Base-by-base conservation (phyloP, 92 coral and sea anemone species). In the Pocillopora meandrina region DNA sequence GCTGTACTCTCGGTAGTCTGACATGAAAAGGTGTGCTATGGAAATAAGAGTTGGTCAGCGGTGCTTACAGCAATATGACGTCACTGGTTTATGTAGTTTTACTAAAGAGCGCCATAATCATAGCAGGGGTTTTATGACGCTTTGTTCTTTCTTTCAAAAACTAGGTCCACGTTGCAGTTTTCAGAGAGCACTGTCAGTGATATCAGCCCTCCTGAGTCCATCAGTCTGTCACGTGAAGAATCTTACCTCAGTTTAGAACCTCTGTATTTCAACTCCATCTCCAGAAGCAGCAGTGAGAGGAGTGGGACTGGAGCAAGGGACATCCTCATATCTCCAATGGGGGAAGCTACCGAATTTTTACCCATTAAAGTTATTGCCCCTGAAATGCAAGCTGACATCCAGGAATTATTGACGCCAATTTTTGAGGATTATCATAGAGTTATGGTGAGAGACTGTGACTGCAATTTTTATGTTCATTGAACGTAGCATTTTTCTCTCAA, bases 271-370 rank as follows among this genome's bases (percentile, higher is more conserved):
- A 76, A 89, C 81, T 87, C 96, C 10, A 76, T 93, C 76, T 88
- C 96, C 26, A 79, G 97, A 68, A 95, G 88, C 81, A 93, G 98
- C 86, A 95, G 98, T 61, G 97, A 92, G 55, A 83, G 95, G 78
- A 95, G 98, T 70, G 86, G 94, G 18, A 74, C 78, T 65, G 98
- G 92, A 68, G 83, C 87, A 9, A 87, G 91, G 77, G 95, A 91
- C 89, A 83, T 89, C 55, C 62, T 89, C 58, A 77, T 93, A 91
- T 88, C 94, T 19, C 90, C 96, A 21, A 88, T 93, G 47, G 98
- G 98, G 55, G 98, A 94, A 71, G 91, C 98, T 14, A 75, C 92
- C 26, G 92, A 92, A 71, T 94, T 94, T 79, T 61, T 94, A 66
- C 95, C 98, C 61, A 84, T 94, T 85, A 93, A 87, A 57, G 77